Percentiles rank a stretch among this genome's conserved stretches.
phyloP scores from a whole-genome alignment of 2,113 vertebrate species.

The Chionodraco myersi region DNA sequence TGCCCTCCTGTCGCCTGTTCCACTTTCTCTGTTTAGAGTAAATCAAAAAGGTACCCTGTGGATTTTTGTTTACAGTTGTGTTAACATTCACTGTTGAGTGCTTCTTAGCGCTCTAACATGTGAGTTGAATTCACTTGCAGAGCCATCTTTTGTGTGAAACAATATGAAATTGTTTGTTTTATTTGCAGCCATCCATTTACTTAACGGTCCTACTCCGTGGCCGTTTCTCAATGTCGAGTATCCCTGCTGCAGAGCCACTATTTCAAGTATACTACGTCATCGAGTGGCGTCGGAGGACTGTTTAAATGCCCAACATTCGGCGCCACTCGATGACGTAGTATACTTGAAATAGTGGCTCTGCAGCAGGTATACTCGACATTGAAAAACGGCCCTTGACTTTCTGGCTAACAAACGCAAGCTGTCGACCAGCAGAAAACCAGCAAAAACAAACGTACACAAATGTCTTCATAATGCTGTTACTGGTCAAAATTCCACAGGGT shows the following conservation, averaged over 20 bases:
- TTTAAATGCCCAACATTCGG: too few species aligned
- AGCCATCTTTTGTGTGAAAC: not conserved
- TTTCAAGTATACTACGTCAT: too few species aligned
- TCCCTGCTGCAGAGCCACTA: too few species aligned
- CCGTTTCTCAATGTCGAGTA: too few species aligned
- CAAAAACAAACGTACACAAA: not conserved
- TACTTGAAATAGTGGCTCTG: too few species aligned
- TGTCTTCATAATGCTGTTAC: not conserved
- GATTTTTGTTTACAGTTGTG: constrained; percentile 2
- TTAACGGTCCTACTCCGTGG: not conserved
- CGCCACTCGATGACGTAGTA: too few species aligned
- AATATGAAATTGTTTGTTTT: not conserved
- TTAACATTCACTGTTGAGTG: not conserved
- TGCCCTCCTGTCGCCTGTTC: not conserved
- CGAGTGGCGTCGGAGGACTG: too few species aligned
- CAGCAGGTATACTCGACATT: too few species aligned
- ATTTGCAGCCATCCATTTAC: not conserved
- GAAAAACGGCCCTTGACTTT: too few species aligned
- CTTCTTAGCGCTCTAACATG: too few species aligned
- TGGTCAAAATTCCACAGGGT: constrained; percentile 3
- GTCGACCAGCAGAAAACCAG: not conserved
- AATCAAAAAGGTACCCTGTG: not conserved
- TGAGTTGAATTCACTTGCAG: not conserved
- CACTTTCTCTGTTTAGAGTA: not conserved
- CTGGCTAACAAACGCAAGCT: not conserved